phyloP scores from a whole-genome alignment of 2,113 vertebrate species.

The Synodontis membranacea region DNA sequence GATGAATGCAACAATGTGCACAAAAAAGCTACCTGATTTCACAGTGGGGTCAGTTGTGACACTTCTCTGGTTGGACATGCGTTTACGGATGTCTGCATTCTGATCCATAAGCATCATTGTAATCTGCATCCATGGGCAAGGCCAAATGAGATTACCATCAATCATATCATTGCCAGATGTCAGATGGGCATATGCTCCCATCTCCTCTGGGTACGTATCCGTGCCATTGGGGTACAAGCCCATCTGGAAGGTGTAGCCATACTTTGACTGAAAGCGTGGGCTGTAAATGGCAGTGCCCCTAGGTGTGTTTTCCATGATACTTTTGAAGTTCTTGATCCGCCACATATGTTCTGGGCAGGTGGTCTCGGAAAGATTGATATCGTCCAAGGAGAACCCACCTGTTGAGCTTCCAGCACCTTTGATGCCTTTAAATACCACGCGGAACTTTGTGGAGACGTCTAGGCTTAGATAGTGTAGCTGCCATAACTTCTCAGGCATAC shows the following conservation, averaged over 20 bases:
- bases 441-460: conserved; percentile 77
- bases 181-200: conserved; percentile 75
- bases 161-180: conserved; percentile 77
- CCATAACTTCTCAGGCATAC: conserved; percentile 69
- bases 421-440: conserved; percentile 80
- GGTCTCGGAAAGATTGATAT: conserved; percentile 92
- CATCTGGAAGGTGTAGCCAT: conserved; percentile 89
- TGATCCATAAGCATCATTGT: conserved; percentile 85
- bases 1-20: not conserved
- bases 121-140: conserved; percentile 84
- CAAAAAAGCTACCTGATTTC: conserved; percentile 23
- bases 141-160: conserved; percentile 78
- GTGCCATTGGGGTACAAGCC: conserved; percentile 66
- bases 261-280: conserved; percentile 80
- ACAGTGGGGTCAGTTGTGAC: conserved; percentile 79
- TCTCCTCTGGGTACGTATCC: conserved; percentile 28
- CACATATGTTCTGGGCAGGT: conserved; percentile 85
- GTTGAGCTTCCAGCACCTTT: conserved; percentile 60
- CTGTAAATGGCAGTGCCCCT: conserved; percentile 68
- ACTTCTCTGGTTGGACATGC: conserved; percentile 84
- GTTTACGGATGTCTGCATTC: conserved; percentile 81
- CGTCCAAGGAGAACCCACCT: conserved; percentile 88
- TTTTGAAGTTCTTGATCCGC: conserved; percentile 82
- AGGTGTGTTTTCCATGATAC: conserved; percentile 68
- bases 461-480: conserved; percentile 83